phyloP scores from a whole-genome alignment of 37 sponge, comb jelly and placozoan species.

The Ephydatia muelleri region DNA sequence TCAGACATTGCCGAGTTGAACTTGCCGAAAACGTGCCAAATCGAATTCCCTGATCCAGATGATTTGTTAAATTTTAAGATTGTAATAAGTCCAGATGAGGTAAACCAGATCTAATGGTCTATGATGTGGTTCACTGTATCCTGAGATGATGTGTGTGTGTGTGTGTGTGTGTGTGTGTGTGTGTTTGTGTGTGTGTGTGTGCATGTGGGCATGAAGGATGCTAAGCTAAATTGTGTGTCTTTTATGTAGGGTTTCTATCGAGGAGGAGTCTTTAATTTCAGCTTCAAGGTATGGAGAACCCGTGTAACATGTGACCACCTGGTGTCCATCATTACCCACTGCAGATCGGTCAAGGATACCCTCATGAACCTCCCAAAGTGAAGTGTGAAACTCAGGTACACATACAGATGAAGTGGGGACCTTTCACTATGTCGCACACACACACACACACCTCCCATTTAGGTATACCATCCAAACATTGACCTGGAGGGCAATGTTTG shows the following conservation, averaged over 20 bases:
- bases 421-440: too few relatives aligned
- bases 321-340: neutral
- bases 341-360: conserved; percentile 88
- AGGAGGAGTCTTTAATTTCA: conserved; percentile 87
- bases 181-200: neutral
- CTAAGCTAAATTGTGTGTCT: neutral
- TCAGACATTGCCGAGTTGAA: conserved; percentile 89
- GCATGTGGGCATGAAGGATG: neutral
- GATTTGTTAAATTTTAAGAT: conserved; percentile 93
- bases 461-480: conserved; percentile 97
- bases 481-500: conserved; percentile 97
- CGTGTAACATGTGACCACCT: neutral
- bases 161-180: neutral
- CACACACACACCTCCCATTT: conserved; percentile 6
- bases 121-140: neutral
- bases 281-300: conserved; percentile 70
- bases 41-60: conserved; percentile 91
- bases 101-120: conserved; percentile 2
- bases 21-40: conserved; percentile 90
- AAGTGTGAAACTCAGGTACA: conserved; percentile 93
- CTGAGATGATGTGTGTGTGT: too few relatives aligned
- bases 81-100: conserved; percentile 92
- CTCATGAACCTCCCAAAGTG: conserved; percentile 97
- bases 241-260: conserved; percentile 91
- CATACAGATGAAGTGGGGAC: neutral